Evolutionary conservation across 2,888 invertebrate genomes (phyloP).

Genomic region (Drosophila anomalata): DNA sequence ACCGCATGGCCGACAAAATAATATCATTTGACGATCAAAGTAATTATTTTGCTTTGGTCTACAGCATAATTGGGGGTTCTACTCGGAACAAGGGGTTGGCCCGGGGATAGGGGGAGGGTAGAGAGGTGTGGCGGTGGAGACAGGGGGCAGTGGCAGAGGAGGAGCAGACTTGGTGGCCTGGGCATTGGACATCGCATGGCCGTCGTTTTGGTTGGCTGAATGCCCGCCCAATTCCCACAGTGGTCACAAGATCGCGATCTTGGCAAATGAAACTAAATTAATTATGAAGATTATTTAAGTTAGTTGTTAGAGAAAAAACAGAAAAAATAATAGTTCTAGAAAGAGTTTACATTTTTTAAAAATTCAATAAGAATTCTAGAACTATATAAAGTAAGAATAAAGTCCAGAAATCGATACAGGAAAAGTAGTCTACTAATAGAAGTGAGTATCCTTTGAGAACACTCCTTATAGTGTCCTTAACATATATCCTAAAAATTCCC

Average conservation of each 20-base stretch:
- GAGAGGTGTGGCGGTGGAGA: neutral
- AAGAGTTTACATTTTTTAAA: too few species aligned
- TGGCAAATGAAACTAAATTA: neutral
- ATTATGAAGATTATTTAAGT: neutral
- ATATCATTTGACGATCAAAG: constrained; percentile 80
- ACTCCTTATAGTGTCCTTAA: neutral
- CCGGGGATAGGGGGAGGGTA: neutral
- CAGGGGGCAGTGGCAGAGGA: constrained; percentile 23
- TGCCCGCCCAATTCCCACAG: constrained; percentile 52
- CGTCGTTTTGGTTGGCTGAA: constrained; percentile 71
- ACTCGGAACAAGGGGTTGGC: constrained; percentile 39
- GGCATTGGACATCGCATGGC: constrained; percentile 59
- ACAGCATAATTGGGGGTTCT: constrained; percentile 76
- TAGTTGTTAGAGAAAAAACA: neutral
- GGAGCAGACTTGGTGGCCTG: constrained; percentile 41
- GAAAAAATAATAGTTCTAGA: neutral
- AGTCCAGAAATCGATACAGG: too few species aligned
- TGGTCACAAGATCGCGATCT: constrained; percentile 19
- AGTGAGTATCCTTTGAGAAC: neutral
- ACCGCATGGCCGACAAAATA: constrained; percentile 70
- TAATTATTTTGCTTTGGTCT: constrained; percentile 80
- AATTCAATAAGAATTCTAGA: too few species aligned
- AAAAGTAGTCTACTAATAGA: too few species aligned
- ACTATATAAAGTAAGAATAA: too few species aligned
- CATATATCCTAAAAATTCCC: too few species aligned